These are phyloP conservation scores for Neolamprologus sp. DNA, from an alignment of 2,113 vertebrate genomes.

Conservation along the genomic window DNA sequence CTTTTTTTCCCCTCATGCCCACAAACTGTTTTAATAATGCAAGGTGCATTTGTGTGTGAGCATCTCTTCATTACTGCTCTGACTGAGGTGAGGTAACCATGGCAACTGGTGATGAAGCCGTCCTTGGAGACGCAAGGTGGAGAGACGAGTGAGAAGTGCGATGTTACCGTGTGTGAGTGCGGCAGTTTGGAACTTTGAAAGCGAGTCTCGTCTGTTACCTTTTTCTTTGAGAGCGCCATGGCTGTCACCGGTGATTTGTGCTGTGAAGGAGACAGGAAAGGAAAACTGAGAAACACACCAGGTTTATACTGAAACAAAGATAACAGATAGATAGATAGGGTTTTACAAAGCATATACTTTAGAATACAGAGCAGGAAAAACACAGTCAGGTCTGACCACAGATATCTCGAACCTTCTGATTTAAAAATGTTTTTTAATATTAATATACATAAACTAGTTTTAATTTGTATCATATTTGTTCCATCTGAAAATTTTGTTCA, in stretches of 20 bases:
- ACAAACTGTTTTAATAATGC: constrained; percentile 28
- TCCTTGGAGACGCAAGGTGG: constrained; percentile 55
- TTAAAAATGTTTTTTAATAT: background rate
- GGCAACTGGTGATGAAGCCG: constrained; percentile 62
- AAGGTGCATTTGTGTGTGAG: background rate
- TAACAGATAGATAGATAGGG: background rate
- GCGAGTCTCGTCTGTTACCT: constrained; percentile 56
- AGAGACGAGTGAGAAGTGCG: constrained; percentile 34
- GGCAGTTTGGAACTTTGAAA: constrained; percentile 30
- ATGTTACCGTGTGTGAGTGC: background rate
- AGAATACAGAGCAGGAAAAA: background rate
- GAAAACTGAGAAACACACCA: background rate
- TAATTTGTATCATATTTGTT: background rate
- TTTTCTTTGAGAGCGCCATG: constrained; percentile 76
- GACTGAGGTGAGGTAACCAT: constrained; percentile 58
- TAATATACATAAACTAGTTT: background rate
- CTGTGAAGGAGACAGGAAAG: constrained; percentile 45
- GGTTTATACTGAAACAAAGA: background rate
- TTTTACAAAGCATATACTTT: background rate
- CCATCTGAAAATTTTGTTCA: background rate
- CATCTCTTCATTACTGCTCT: constrained; percentile 30
- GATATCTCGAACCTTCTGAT: background rate
- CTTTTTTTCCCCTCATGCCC: background rate
- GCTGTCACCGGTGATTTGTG: constrained; percentile 74
- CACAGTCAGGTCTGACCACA: background rate